phyloP scores from a whole-genome alignment of 2,113 vertebrate genomes.

The Tricholaema leucomelas region DNA sequence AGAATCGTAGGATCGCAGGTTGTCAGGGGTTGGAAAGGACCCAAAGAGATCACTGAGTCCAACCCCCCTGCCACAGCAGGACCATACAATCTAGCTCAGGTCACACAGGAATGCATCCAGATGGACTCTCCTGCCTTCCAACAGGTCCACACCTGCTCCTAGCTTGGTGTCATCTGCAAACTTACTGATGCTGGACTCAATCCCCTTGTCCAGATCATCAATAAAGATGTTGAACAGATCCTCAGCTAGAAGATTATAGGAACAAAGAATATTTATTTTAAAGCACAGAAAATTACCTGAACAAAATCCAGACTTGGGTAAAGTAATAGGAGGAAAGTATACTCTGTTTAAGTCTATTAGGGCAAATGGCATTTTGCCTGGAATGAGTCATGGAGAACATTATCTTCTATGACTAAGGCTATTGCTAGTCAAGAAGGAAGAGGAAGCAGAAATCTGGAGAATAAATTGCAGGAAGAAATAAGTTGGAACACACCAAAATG shows the following conservation, averaged over 20 bases:
- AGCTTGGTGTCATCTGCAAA: too few species aligned
- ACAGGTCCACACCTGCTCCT: too few species aligned
- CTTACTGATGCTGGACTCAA: too few species aligned
- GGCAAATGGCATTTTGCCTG: slow-evolving; percentile 43
- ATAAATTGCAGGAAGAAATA: slow-evolving; percentile 5
- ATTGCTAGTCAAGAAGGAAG: background rate
- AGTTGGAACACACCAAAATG: background rate
- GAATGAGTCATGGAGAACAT: slow-evolving; percentile 25
- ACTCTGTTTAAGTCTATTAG: background rate
- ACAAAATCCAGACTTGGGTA: background rate
- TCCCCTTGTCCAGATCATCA: too few species aligned
- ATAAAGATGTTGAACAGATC: too few species aligned
- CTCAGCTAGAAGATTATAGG: background rate
- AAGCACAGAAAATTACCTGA: background rate
- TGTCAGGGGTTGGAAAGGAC: too few species aligned
- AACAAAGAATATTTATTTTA: background rate
- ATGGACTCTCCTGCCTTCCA: too few species aligned
- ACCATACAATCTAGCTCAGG: too few species aligned
- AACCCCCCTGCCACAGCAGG: too few species aligned
- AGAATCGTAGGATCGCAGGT: background rate
- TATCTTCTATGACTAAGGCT: background rate
- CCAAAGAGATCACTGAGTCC: too few species aligned
- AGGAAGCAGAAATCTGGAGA: background rate
- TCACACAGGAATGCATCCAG: too few species aligned
- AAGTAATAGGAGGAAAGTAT: slow-evolving; percentile 6